A percentile compares a stretch with the other conserved stretches of the same genome.
Evolutionary conservation across 2,888 invertebrate genomes (phyloP).

Genomic region (Trachelus troglodyta): DNA sequence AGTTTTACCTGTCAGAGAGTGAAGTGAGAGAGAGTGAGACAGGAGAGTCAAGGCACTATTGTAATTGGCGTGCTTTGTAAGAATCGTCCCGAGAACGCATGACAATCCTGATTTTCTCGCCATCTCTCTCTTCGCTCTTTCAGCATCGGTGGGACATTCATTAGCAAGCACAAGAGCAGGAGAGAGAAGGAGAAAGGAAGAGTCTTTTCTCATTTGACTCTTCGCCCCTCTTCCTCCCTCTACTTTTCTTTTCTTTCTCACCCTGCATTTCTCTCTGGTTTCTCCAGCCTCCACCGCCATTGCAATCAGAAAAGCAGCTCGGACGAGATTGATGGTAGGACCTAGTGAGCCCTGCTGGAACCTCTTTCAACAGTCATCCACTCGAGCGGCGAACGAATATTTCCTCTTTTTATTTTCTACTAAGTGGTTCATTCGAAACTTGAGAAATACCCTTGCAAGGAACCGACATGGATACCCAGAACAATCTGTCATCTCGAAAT

Average conservation of each 20-base stretch:
- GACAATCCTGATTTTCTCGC: not conserved
- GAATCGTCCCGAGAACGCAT: not conserved
- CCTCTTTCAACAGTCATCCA: constrained; percentile 10
- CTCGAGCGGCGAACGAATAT: constrained; percentile 11
- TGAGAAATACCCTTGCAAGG: constrained; percentile 1
- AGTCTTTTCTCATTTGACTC: not conserved
- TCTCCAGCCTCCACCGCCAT: not conserved
- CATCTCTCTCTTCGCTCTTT: not conserved
- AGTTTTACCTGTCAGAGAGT: not conserved
- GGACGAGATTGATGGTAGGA: constrained; percentile 17
- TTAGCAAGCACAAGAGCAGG: not conserved
- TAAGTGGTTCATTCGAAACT: constrained; percentile 14
- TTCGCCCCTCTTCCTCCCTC: not conserved
- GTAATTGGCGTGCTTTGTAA: not conserved
- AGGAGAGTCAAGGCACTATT: not conserved
- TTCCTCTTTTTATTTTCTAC: constrained; percentile 17
- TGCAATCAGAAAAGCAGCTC: constrained; percentile 13
- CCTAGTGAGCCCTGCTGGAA: not conserved
- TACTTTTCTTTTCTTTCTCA: constrained; percentile 4
- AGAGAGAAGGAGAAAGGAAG: not conserved
- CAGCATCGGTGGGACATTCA: not conserved
- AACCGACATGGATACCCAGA: not conserved
- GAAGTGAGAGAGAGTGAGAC: not conserved
- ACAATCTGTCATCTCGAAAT: not conserved
- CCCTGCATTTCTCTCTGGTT: not conserved